Conservation (phyloP, 2,888 invertebrate genomes). For the Camptogramma bilineatum region DNA sequence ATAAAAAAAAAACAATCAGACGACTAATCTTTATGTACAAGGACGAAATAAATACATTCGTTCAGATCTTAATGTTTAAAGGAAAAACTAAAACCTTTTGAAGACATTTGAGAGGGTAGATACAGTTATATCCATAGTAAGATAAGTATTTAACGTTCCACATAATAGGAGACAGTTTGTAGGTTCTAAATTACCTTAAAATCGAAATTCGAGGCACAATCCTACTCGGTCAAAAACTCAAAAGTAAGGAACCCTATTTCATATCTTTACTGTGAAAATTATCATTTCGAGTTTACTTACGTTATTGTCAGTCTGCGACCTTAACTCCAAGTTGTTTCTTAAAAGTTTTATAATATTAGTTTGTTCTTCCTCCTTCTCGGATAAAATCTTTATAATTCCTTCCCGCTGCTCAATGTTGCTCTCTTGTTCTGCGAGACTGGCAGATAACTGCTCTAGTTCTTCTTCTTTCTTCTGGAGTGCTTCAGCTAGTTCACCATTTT, state of each 20-base stretch:
- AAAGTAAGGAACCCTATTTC: neutral
- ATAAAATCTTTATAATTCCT: conserved; percentile 61
- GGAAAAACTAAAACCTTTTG: too few species aligned
- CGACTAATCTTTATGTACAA: neutral
- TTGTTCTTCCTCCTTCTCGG: conserved; percentile 72
- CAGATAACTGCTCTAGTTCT: conserved; percentile 55
- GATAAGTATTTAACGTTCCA: too few species aligned
- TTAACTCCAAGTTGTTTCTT: conserved; percentile 66
- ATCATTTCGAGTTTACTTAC: conserved; percentile 50
- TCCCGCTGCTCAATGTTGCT: conserved; percentile 61
- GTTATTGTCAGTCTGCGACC: conserved; percentile 62
- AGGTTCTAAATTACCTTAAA: too few species aligned
- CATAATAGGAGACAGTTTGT: too few species aligned
- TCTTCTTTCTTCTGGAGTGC: conserved; percentile 62
- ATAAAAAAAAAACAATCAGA: neutral
- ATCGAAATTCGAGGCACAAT: too few species aligned
- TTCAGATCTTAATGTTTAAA: too few species aligned
- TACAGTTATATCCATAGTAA: too few species aligned
- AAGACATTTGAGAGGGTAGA: too few species aligned
- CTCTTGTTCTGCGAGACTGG: conserved; percentile 56
- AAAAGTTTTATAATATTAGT: conserved; percentile 67
- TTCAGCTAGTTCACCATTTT: conserved; percentile 62
- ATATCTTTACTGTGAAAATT: neutral
- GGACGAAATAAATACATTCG: too few species aligned
- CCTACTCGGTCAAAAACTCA: too few species aligned